Conservation (phyloP, 2,797 vertebrate genomes). For the Cynopterus sphinx region DNA sequence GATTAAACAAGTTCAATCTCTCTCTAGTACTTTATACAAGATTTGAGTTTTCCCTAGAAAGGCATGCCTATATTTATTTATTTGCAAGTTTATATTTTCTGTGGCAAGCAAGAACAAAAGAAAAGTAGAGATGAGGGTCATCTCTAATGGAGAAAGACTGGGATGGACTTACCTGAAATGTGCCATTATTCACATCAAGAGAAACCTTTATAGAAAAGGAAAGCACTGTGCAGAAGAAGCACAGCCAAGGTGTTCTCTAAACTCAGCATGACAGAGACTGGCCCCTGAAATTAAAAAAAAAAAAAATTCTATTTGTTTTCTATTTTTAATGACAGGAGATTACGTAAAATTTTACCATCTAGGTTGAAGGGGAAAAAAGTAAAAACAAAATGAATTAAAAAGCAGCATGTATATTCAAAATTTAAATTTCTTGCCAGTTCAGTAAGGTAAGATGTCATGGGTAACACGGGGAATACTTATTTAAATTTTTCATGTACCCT, state of each 20-base stretch:
- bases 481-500: conserved; percentile 43
- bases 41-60: conserved; percentile 36
- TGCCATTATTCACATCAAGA: not conserved
- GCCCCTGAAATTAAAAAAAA: not conserved
- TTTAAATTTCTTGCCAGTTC: conserved; percentile 66
- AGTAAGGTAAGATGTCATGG: conserved; percentile 49
- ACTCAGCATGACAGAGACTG: not conserved
- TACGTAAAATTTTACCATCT: not conserved
- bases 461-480: conserved; percentile 40
- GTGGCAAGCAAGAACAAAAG: conserved; percentile 21
- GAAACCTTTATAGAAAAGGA: not conserved
- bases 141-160: not conserved
- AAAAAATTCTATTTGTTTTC: not conserved
- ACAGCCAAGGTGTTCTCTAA: not conserved
- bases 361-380: not conserved
- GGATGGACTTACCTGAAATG: not conserved
- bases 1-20: not conserved
- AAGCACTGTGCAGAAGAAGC: not conserved
- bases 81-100: conserved; percentile 32
- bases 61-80: not conserved
- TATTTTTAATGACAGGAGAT: not conserved
- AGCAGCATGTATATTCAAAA: conserved; percentile 39
- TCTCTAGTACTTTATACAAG: not conserved
- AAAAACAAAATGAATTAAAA: conserved; percentile 51
- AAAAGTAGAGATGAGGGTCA: not conserved